These are phyloP conservation scores for Percopsis omiscomaycus DNA, from an alignment of 2,797 vertebrate species.

Conservation along the genomic window DNA sequence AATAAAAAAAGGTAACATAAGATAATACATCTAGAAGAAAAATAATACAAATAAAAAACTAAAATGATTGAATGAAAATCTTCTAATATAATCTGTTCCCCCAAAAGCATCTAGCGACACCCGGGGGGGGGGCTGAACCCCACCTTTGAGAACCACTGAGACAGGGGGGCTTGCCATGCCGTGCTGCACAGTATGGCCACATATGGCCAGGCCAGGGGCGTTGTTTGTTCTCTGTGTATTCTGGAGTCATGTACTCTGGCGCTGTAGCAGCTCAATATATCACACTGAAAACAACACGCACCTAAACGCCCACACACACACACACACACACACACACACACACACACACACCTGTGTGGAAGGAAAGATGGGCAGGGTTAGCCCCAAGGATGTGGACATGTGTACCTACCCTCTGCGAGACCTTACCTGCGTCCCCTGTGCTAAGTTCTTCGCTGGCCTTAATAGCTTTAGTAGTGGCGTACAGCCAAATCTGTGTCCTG, in stretches of 20 bases:
- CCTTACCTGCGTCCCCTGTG: constrained; percentile 19
- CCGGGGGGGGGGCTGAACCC: too few species aligned
- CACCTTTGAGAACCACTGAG: too few species aligned
- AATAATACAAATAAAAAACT: too few species aligned
- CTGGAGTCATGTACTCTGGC: constrained; percentile 37
- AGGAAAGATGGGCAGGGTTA: constrained; percentile 42
- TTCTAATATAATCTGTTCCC: too few species aligned
- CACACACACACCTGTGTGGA: background rate
- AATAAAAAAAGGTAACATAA: too few species aligned
- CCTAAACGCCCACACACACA: constrained; percentile 31
- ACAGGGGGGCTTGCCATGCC: constrained; percentile 36
- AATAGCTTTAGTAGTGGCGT: constrained; percentile 37
- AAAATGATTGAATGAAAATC: too few species aligned
- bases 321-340: constrained; percentile 12
- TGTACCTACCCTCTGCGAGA: constrained; percentile 39
- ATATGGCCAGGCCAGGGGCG: constrained; percentile 43
- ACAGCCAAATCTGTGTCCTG: constrained; percentile 28
- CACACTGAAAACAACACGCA: constrained; percentile 2
- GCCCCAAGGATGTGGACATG: constrained; percentile 46
- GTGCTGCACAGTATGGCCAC: constrained; percentile 23
- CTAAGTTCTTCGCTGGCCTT: constrained; percentile 24
- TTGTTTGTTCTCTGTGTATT: constrained; percentile 55
- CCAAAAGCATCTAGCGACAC: too few species aligned
- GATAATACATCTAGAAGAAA: too few species aligned
- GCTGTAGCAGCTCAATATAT: constrained; percentile 48